Base-by-base conservation (phyloP, 2,888 invertebrate species). In the Drosophila quinaria region DNA sequence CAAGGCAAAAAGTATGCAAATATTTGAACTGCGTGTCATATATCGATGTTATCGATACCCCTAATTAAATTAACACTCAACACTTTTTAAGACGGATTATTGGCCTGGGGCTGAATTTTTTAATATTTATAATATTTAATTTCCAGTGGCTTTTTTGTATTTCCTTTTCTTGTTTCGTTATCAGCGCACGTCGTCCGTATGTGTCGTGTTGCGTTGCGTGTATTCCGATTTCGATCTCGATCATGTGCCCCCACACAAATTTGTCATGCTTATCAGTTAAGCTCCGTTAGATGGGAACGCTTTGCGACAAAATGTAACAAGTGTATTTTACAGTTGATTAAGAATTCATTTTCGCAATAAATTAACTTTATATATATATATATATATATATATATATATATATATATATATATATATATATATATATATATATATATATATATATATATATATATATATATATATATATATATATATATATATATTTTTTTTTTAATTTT, bases 241-340 rank as follows among this genome's bases (percentile, higher is more conserved):
- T 83, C 87, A 83, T 87, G 87, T 83, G 82, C 77, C 82, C 68
- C 65, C 69, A 78, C 37, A 70, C 79, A 81, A 83, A 87, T 83
- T 83, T 81, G 87, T 85, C 82, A 87, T 74, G 82, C 85, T 83
- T 83, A 83, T 83, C 83, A 85, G 84, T 74, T 78, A 74, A 70
- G 78, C 58, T 22, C 33, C 11, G 42, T 71, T 70, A 22, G 51
- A 59, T 66, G 66, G 59, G 39, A 33, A 33, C 22, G 41, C 41
- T 10, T 39, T 55, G 17, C 37, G 50, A 35, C 51, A 62, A 69
- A 62, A 69, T 68, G 55, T 44, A 58, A 47, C 50, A 50, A 33
- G 8, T 50, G 33, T 17, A 56, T 4, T 4, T 37, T 42, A 15
- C 4, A 37, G 37, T 37, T 37, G 2, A 6, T n/a, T 6, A 37